Conservation (phyloP, 2,113 vertebrate genomes). For the Microtus ochrogaster region DNA sequence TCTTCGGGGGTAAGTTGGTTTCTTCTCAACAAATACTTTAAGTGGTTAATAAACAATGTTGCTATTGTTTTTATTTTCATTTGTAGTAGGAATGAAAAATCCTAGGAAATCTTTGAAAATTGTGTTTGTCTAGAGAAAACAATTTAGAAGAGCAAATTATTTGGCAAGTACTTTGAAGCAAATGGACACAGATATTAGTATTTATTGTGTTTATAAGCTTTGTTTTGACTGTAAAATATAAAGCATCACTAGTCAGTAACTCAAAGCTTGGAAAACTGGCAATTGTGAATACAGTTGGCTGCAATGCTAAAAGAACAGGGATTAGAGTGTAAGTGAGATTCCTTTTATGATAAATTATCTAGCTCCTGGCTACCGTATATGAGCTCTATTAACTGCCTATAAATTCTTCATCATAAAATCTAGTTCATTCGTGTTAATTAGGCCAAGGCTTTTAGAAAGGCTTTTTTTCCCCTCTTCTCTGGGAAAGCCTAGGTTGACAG, state of each 20-base stretch:
- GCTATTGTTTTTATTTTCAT: conserved; percentile 55
- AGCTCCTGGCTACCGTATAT: conserved; percentile 87
- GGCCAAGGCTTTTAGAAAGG: conserved; percentile 84
- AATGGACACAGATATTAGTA: conserved; percentile 74
- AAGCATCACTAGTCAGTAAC: conserved; percentile 80
- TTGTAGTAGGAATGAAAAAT: conserved; percentile 55
- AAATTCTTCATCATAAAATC: conserved; percentile 89
- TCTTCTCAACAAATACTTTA: conserved; percentile 64
- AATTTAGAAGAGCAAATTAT: conserved; percentile 64
- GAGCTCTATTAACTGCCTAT: conserved; percentile 87
- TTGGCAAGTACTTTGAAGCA: conserved; percentile 67
- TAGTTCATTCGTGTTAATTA: conserved; percentile 89
- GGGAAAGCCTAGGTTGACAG: conserved; percentile 77
- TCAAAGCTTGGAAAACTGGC: conserved; percentile 84
- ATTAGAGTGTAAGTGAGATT: conserved; percentile 84
- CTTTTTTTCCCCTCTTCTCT: conserved; percentile 72
- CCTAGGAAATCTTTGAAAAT: conserved; percentile 65
- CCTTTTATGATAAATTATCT: conserved; percentile 88
- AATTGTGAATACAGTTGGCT: conserved; percentile 83
- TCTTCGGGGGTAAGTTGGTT: conserved; percentile 30
- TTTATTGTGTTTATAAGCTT: conserved; percentile 78
- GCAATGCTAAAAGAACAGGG: conserved; percentile 81
- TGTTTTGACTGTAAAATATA: conserved; percentile 78
- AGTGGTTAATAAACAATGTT: conserved; percentile 51
- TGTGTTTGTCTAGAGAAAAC: conserved; percentile 50